Conservation (phyloP, 2,888 invertebrate genomes). For the Hemithea aestivaria region DNA sequence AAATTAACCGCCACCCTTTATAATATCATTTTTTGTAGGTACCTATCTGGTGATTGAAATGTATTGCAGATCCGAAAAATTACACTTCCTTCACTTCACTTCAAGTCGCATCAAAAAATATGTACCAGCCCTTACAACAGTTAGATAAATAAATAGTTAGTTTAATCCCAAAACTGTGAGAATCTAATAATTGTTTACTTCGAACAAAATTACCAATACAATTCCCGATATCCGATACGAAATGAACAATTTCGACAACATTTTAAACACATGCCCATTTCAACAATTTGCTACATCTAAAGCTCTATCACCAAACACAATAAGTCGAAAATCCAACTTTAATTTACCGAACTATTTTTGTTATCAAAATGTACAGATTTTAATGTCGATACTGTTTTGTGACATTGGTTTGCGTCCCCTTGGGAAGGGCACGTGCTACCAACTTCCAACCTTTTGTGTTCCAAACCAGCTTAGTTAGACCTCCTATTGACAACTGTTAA, state of each 20-base stretch:
- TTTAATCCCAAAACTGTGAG: constrained; percentile 1
- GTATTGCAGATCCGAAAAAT: too few relatives aligned
- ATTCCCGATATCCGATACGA: constrained; percentile 24
- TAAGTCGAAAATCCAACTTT: constrained; percentile 8
- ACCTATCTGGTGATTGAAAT: too few relatives aligned
- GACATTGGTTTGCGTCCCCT: constrained; percentile 30
- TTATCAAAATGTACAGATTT: constrained; percentile 14
- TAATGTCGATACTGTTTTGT: constrained; percentile 19
- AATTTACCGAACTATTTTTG: neutral
- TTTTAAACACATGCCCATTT: constrained; percentile 19
- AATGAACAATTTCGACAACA: constrained; percentile 29
- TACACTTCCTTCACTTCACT: too few relatives aligned
- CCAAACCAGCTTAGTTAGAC: constrained; percentile 34
- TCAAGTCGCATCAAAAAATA: too few relatives aligned
- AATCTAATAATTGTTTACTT: constrained; percentile 14
- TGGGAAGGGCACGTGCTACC: constrained; percentile 49
- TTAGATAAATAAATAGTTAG: too few relatives aligned
- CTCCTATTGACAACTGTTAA: constrained; percentile 16
- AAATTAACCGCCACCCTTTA: too few relatives aligned
- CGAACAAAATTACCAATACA: constrained; percentile 19
- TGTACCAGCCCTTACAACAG: too few relatives aligned
- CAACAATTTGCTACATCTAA: neutral
- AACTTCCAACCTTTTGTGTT: constrained; percentile 39
- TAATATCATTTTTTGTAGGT: too few relatives aligned
- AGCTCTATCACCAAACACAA: neutral